These are phyloP conservation scores for Danio choprae DNA, from an alignment of 2,797 vertebrate species.

Conservation along the genomic window DNA sequence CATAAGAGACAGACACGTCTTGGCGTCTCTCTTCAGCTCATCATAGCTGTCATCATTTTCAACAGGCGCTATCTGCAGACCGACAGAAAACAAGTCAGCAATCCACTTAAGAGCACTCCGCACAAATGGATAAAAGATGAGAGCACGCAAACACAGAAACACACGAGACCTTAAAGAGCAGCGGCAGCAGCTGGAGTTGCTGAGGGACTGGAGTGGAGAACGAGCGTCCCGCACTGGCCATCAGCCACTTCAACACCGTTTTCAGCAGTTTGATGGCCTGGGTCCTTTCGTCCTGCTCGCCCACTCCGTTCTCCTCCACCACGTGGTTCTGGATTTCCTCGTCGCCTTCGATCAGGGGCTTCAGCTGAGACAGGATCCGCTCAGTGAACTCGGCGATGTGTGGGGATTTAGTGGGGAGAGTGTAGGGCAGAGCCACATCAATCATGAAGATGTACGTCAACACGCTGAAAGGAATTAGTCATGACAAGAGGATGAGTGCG, in stretches of 20 bases:
- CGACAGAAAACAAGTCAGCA: not conserved
- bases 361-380: slow-evolving; percentile 86
- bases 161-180: slow-evolving; percentile 91
- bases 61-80: slow-evolving; percentile 91
- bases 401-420: slow-evolving; percentile 89
- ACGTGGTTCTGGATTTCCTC: slow-evolving; percentile 96
- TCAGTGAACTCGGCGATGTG: slow-evolving; percentile 90
- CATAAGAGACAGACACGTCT: slow-evolving; percentile 96
- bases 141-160: slow-evolving; percentile 39
- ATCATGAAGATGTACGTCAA: slow-evolving; percentile 99
- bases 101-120: slow-evolving; percentile 21
- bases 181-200: slow-evolving; percentile 92
- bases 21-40: slow-evolving; percentile 98
- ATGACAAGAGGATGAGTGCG: not conserved
- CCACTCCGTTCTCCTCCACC: slow-evolving; percentile 90
- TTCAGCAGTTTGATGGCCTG: slow-evolving; percentile 98
- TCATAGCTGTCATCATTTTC: slow-evolving; percentile 98
- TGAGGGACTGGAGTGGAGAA: slow-evolving; percentile 93
- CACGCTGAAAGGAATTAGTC: slow-evolving; percentile 79
- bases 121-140: slow-evolving; percentile 25
- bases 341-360: slow-evolving; percentile 90
- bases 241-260: slow-evolving; percentile 97
- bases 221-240: slow-evolving; percentile 94
- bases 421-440: slow-evolving; percentile 93
- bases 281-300: slow-evolving; percentile 91